phyloP scores from a whole-genome alignment of 30 jellyfish, hydroid and myxozoan genomes.

The Aurelia coerulea region DNA sequence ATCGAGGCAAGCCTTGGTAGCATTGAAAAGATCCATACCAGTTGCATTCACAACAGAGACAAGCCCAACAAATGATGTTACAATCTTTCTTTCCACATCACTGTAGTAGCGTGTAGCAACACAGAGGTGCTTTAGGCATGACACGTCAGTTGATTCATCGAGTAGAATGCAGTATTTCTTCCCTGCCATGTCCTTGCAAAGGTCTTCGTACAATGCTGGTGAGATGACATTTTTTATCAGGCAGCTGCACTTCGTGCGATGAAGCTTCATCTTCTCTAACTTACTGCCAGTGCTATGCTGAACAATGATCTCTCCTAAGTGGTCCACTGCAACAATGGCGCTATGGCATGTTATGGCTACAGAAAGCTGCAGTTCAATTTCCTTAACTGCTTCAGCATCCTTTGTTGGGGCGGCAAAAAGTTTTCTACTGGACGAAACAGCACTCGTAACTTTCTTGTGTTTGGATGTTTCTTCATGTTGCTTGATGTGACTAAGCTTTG shows the following conservation, averaged over 20 bases:
- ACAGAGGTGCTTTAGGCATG: slow-evolving; percentile 45
- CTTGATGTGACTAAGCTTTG: slow-evolving; percentile 45
- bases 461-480: slow-evolving; percentile 57
- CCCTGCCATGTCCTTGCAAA: slow-evolving; percentile 39
- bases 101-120: slow-evolving; percentile 61
- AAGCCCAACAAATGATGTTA: slow-evolving; percentile 49
- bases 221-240: slow-evolving; percentile 64
- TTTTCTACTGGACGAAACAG: slow-evolving; percentile 36
- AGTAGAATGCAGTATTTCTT: slow-evolving; percentile 44
- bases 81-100: slow-evolving; percentile 33
- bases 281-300: slow-evolving; percentile 54
- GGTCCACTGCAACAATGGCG: slow-evolving; percentile 58
- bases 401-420: slow-evolving; percentile 32
- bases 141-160: slow-evolving; percentile 59
- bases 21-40: slow-evolving; percentile 32
- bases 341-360: slow-evolving; percentile 70
- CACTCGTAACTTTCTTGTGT: slow-evolving; percentile 33
- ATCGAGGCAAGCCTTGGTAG: neutral
- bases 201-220: slow-evolving; percentile 53
- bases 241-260: slow-evolving; percentile 44
- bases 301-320: slow-evolving; percentile 57
- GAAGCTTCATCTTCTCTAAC: slow-evolving; percentile 57
- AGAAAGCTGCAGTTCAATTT: slow-evolving; percentile 53
- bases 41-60: slow-evolving; percentile 47
- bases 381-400: slow-evolving; percentile 25